Conservation (phyloP, 1,140 invertebrate species). For the Drosophila lowei region DNA sequence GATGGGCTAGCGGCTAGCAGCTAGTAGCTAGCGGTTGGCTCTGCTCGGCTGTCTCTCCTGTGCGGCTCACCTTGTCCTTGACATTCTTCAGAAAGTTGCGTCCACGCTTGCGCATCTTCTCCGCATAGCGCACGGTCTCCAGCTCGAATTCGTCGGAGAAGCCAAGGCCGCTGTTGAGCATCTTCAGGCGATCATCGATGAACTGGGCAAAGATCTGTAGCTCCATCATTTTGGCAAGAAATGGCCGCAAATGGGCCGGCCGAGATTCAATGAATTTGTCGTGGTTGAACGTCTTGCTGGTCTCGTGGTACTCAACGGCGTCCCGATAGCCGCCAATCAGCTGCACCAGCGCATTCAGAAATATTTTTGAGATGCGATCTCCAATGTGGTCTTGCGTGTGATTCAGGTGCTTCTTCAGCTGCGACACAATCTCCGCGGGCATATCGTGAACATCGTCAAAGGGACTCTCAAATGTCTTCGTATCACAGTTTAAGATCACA, state of each 20-base stretch:
- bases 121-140: constrained; percentile 93
- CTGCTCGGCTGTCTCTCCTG: background rate
- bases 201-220: constrained; percentile 98
- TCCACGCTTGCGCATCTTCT: constrained; percentile 90
- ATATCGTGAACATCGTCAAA: constrained; percentile 94
- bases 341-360: constrained; percentile 94
- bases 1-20: background rate
- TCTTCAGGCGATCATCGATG: constrained; percentile 94
- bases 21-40: constrained; percentile 2
- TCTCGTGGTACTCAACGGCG: constrained; percentile 89
- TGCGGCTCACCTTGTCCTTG: constrained; percentile 87
- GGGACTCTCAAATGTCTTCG: constrained; percentile 91
- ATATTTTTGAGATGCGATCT: constrained; percentile 95
- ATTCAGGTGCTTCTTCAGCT: constrained; percentile 86
- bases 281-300: constrained; percentile 93
- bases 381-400: constrained; percentile 86
- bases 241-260: constrained; percentile 92
- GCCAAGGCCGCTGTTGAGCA: constrained; percentile 93
- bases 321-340: constrained; percentile 97
- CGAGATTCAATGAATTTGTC: constrained; percentile 93
- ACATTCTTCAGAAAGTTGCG: constrained; percentile 91
- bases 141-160: constrained; percentile 97
- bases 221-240: constrained; percentile 94
- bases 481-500: constrained; percentile 95
- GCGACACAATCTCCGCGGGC: constrained; percentile 91